Evolutionary conservation across 2,888 invertebrate species (phyloP).

Genomic region (Agonopterix heracliana): DNA sequence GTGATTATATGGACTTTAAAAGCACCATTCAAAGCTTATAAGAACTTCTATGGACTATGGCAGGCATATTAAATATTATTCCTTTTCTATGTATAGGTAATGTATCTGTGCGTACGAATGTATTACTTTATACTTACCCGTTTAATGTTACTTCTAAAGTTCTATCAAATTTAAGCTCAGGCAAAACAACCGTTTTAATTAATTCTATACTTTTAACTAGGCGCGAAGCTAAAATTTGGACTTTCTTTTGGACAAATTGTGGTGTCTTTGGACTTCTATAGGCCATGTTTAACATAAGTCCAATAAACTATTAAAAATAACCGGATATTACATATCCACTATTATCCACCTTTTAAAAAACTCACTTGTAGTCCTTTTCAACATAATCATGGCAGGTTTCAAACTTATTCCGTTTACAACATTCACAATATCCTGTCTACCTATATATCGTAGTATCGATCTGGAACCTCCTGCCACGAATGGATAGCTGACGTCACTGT

Average conservation of each 20-base stretch:
- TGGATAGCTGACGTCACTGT: slow-evolving; percentile 62
- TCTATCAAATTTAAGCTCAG: slow-evolving; percentile 62
- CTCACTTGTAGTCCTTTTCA: no score
- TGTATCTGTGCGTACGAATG: slow-evolving; percentile 30
- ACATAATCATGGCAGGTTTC: no score
- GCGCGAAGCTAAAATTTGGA: not conserved
- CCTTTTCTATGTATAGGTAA: not conserved
- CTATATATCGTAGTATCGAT: slow-evolving; percentile 54
- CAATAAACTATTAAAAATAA: not conserved
- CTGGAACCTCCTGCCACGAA: slow-evolving; percentile 58
- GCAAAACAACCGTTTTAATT: slow-evolving; percentile 55
- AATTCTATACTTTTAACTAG: not conserved
- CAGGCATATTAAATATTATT: slow-evolving; percentile 7
- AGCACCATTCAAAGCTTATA: slow-evolving; percentile 23
- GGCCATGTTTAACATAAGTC: no score
- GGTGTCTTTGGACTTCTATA: not conserved
- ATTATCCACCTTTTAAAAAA: no score
- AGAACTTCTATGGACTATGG: slow-evolving; percentile 16
- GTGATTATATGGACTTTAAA: slow-evolving; percentile 8
- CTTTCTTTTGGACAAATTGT: not conserved
- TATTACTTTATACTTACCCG: slow-evolving; percentile 22
- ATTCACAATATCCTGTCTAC: slow-evolving; percentile 3
- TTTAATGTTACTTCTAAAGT: slow-evolving; percentile 18
- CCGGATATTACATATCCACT: not conserved
- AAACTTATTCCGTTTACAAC: no score